Evolutionary conservation across 2,888 invertebrate genomes (phyloP), one percentile per base, ranked within the genome.

Genomic region (Steromphala cineraria): DNA sequence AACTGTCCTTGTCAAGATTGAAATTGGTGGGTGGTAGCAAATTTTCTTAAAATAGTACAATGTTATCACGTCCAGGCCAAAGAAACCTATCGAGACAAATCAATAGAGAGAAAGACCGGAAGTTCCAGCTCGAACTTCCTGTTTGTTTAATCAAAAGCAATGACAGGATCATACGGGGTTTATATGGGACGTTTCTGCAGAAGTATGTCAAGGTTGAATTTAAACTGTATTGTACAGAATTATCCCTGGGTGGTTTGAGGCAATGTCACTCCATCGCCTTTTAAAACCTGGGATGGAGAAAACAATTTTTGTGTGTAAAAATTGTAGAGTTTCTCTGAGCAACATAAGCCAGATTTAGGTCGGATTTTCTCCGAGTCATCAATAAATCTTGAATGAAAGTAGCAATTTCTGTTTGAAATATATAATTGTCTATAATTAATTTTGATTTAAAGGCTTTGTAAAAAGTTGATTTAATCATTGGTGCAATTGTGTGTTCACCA

Each of bases 11-110:
- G n/a, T n/a, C n/a, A 62, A n/a, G 28, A 13, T 24, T 24, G 24
- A 62, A 62, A 62, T 62, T 62, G 24, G 24, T 28, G 28, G 71
- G 40, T 71, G n/a, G 71, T 5, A 3, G 1, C 71, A 40, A 71
- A 71, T 71, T 71, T 71, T 40, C 71, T 17, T 28, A 71, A 71
- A 71, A 71, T 71, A 71, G 71, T 71, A 13, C 71, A 36, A 71
- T 40, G 40, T 71, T 71, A 40, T 71, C 71, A 3, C 71, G 71
- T 36, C 71, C 71, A n/a, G 71, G 19, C 36, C n/a, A 13, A 8
- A 40, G 31, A n/a, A n/a, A 36, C 40, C 40, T 15, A n/a, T 36
- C n/a, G 71, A 71, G 19, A 36, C 19, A 10, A 71, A 71, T 71
- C 36, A 36, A 71, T 36, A 36, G 71, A 71, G 71, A 71, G 71